A percentile compares a stretch with the other conserved stretches of the same genome.
phyloP scores from a whole-genome alignment of 1,140 invertebrate genomes.

The Euura saliciscinereae region DNA sequence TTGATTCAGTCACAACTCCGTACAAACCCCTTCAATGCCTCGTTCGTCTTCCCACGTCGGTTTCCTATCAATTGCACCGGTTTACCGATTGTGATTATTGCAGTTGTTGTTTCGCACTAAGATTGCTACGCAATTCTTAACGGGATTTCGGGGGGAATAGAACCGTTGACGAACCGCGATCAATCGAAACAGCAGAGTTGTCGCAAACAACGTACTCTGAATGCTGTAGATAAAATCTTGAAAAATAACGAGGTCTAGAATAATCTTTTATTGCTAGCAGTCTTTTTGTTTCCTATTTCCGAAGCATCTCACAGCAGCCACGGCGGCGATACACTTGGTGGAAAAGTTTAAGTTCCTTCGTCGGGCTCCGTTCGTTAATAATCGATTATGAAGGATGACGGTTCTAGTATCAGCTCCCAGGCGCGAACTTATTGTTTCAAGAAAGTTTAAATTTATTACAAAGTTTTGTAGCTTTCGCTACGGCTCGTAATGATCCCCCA shows the following conservation, averaged over 20 bases:
- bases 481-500: conserved; percentile 43
- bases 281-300: not conserved
- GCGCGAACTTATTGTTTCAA: conserved; percentile 44
- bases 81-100: conserved; percentile 44
- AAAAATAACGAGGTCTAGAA: not conserved
- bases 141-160: conserved; percentile 34
- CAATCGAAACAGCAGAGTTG: not conserved
- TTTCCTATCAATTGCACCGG: conserved; percentile 16
- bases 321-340: not conserved
- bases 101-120: conserved; percentile 42
- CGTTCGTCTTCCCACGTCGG: not conserved
- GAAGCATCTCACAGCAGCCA: not conserved
- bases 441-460: conserved; percentile 48
- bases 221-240: not conserved
- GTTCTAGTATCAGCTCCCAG: conserved; percentile 40
- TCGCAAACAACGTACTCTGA: not conserved
- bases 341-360: conserved; percentile 23
- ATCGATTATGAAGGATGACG: conserved; percentile 53
- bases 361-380: conserved; percentile 48
- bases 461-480: conserved; percentile 32
- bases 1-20: conserved; percentile 1
- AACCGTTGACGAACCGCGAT: not conserved
- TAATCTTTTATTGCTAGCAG: not conserved
- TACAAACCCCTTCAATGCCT: not conserved
- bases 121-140: conserved; percentile 44